Evolutionary conservation across 2,888 invertebrate genomes (phyloP).

Genomic region (Cryptocephalus moraei): DNA sequence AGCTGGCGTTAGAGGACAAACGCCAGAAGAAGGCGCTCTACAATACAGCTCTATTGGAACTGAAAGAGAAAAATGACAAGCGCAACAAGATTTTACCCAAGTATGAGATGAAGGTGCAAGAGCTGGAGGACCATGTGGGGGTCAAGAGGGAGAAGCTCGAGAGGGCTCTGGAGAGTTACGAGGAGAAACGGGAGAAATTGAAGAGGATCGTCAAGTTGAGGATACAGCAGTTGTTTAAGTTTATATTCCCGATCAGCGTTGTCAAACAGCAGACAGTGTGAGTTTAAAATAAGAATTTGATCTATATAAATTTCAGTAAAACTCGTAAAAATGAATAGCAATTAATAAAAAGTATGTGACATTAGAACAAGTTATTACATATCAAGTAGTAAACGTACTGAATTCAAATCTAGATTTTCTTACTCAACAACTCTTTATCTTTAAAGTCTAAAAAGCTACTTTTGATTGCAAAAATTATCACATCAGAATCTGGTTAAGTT

Average conservation of each 20-base stretch:
- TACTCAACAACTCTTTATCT: too few relatives aligned
- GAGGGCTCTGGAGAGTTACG: conserved; percentile 40
- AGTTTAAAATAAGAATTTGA: too few relatives aligned
- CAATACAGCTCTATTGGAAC: conserved; percentile 28
- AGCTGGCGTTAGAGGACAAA: conserved; percentile 46
- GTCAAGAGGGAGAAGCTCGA: conserved; percentile 44
- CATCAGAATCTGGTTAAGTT: background rate
- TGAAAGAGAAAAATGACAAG: conserved; percentile 32
- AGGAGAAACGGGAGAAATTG: conserved; percentile 43
- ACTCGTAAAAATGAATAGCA: too few relatives aligned
- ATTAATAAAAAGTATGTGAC: too few relatives aligned
- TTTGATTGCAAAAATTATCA: background rate
- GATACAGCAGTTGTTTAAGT: conserved; percentile 53
- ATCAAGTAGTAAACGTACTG: too few relatives aligned
- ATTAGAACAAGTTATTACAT: too few relatives aligned
- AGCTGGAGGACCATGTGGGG: conserved; percentile 46
- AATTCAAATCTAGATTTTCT: too few relatives aligned
- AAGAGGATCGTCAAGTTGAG: conserved; percentile 47
- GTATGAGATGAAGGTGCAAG: conserved; percentile 53
- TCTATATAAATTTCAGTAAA: too few relatives aligned
- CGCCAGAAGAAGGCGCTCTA: conserved; percentile 34
- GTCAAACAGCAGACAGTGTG: conserved; percentile 30
- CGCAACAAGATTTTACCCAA: conserved; percentile 46
- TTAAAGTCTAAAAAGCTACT: too few relatives aligned
- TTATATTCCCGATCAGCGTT: conserved; percentile 57